Evolutionary conservation across 2,888 invertebrate species (phyloP).

Genomic region (Eupithecia tripunctaria): DNA sequence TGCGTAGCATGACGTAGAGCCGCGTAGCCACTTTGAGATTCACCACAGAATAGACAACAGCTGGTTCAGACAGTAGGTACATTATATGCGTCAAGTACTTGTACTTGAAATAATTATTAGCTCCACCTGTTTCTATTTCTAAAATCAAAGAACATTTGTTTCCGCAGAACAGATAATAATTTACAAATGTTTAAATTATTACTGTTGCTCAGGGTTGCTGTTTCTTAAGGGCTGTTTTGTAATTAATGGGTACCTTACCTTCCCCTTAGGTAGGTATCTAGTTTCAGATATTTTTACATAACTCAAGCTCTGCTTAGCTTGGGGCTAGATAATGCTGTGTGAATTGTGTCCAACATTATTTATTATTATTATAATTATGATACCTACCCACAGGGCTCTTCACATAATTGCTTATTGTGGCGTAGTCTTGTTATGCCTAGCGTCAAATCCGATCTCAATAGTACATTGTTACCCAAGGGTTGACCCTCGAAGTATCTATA

Average conservation of each 20-base stretch:
- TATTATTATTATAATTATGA: too few relatives aligned
- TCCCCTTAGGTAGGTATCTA: too few relatives aligned
- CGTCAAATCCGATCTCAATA: too few relatives aligned
- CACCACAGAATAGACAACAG: constrained; percentile 15
- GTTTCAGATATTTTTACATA: too few relatives aligned
- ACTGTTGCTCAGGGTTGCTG: neutral
- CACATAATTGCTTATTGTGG: neutral
- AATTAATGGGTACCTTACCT: neutral
- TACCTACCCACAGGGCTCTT: too few relatives aligned
- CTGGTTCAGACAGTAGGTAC: neutral
- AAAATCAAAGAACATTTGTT: neutral
- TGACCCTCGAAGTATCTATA: too few relatives aligned
- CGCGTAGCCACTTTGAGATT: constrained; percentile 9
- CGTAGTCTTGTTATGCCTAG: too few relatives aligned
- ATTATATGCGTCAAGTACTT: constrained; percentile 9
- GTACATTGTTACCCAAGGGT: too few relatives aligned
- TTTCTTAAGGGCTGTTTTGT: too few relatives aligned
- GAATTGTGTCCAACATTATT: too few relatives aligned
- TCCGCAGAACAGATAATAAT: neutral
- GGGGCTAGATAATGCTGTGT: too few relatives aligned
- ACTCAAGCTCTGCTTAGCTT: too few relatives aligned
- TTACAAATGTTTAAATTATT: neutral
- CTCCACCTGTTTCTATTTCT: constrained; percentile 16
- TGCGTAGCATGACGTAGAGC: constrained; percentile 15
- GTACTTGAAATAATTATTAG: constrained; percentile 11